Percentiles rank a stretch among this genome's conserved stretches.
Conservation (phyloP, 1,140 invertebrate genomes). For the Rhynchophorus ferrugineus region DNA sequence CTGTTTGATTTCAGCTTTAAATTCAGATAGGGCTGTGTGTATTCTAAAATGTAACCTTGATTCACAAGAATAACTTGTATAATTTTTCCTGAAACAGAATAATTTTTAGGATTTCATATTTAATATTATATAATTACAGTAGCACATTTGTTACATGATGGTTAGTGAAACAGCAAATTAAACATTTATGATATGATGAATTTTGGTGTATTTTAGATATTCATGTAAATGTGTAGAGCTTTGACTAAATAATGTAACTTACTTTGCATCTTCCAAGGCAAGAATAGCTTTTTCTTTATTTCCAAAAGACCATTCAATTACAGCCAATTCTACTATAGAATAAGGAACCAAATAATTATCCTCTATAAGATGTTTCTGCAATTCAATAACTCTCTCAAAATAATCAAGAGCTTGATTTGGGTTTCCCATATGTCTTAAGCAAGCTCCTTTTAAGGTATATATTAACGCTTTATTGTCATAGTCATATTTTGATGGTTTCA, state of each 20-base stretch:
- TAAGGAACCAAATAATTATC: slow-evolving; percentile 84
- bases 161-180: too few relatives aligned
- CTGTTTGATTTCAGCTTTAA: slow-evolving; percentile 24
- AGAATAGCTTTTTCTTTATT: slow-evolving; percentile 59
- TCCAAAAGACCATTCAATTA: slow-evolving; percentile 63
- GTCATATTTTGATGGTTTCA: slow-evolving; percentile 51
- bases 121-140: background rate
- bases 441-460: slow-evolving; percentile 74
- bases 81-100: slow-evolving; percentile 64
- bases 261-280: slow-evolving; percentile 62
- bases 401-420: slow-evolving; percentile 68
- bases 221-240: too few relatives aligned
- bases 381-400: slow-evolving; percentile 56
- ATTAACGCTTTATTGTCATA: slow-evolving; percentile 73
- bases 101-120: background rate
- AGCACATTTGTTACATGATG: too few relatives aligned
- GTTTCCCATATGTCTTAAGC: slow-evolving; percentile 66
- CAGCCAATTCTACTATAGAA: slow-evolving; percentile 76
- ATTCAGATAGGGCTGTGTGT: slow-evolving; percentile 64
- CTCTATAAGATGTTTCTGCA: slow-evolving; percentile 73
- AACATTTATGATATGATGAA: too few relatives aligned
- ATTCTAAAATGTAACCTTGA: slow-evolving; percentile 88
- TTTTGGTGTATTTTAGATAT: too few relatives aligned
- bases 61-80: slow-evolving; percentile 82
- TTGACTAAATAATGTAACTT: slow-evolving; percentile 8